Conservation (phyloP, 2,113 vertebrate genomes). For the Pygoscelis adeliae region DNA sequence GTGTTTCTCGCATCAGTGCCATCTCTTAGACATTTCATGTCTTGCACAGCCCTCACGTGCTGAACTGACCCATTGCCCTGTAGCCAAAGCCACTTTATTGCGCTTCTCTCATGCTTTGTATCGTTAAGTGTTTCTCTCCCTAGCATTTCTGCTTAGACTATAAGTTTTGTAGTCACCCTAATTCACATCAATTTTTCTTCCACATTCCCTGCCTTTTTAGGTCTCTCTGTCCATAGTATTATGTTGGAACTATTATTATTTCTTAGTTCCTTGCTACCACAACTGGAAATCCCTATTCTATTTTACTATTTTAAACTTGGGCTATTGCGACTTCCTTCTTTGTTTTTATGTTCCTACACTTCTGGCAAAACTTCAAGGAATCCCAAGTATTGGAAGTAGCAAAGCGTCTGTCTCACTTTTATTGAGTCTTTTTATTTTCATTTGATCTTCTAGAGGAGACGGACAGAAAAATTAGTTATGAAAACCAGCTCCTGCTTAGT, state of each 20-base stretch:
- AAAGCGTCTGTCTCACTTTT: background rate
- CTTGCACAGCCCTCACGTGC: background rate
- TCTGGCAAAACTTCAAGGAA: background rate
- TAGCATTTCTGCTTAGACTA: background rate
- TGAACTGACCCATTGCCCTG: background rate
- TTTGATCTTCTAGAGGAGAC: background rate
- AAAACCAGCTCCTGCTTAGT: background rate
- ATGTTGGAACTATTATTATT: background rate
- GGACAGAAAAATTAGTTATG: background rate
- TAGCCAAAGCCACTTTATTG: background rate
- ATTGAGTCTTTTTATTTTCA: background rate
- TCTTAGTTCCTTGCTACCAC: background rate
- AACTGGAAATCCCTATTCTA: background rate
- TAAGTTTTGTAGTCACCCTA: background rate
- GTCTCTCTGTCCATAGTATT: background rate
- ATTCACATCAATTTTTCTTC: background rate
- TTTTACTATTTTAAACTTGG: background rate
- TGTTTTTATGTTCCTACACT: background rate
- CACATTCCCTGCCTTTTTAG: background rate
- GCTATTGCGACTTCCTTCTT: background rate
- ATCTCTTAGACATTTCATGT: background rate
- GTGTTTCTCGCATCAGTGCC: background rate
- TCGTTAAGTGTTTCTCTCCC: background rate
- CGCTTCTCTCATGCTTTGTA: accelerated
- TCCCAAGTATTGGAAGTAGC: background rate